phyloP scores from a whole-genome alignment of 2,888 invertebrate species.

The Zaprionus bogoriensis region DNA sequence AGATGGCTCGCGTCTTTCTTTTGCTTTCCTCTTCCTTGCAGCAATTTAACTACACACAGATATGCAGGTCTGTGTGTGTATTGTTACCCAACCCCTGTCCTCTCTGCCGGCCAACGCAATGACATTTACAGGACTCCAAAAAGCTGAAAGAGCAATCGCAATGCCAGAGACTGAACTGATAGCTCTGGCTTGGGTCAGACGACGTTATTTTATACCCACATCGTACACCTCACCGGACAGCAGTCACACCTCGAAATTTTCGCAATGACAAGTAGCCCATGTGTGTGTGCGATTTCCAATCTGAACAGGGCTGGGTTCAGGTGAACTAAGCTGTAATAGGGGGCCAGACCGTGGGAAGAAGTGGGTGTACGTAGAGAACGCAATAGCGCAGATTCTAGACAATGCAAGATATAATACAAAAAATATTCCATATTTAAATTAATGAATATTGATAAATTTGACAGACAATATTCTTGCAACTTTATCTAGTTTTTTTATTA shows the following conservation, averaged over 20 bases:
- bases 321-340: constrained; percentile 12
- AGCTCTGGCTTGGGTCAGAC: constrained; percentile 63
- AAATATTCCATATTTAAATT: too few species aligned
- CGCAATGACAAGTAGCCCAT: constrained; percentile 66
- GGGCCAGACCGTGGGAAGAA: constrained; percentile 48
- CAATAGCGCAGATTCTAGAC: background rate
- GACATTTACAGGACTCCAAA: constrained; percentile 67
- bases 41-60: constrained; percentile 64
- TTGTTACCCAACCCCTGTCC: constrained; percentile 29
- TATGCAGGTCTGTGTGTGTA: constrained; percentile 3
- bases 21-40: constrained; percentile 26
- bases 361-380: background rate
- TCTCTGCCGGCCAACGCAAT: constrained; percentile 49
- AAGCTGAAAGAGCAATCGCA: constrained; percentile 26
- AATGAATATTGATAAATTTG: too few species aligned
- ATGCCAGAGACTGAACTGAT: constrained; percentile 52
- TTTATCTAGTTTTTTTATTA: too few species aligned
- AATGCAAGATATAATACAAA: background rate
- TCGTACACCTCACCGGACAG: background rate
- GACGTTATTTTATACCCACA: constrained; percentile 28
- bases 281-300: constrained; percentile 32
- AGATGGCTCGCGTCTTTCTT: constrained; percentile 68
- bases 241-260: constrained; percentile 64
- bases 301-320: constrained; percentile 44
- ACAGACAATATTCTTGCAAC: too few species aligned